Base-by-base conservation (phyloP, 92 coral and sea anemone genomes). In the Isaurus tuberculatus region DNA sequence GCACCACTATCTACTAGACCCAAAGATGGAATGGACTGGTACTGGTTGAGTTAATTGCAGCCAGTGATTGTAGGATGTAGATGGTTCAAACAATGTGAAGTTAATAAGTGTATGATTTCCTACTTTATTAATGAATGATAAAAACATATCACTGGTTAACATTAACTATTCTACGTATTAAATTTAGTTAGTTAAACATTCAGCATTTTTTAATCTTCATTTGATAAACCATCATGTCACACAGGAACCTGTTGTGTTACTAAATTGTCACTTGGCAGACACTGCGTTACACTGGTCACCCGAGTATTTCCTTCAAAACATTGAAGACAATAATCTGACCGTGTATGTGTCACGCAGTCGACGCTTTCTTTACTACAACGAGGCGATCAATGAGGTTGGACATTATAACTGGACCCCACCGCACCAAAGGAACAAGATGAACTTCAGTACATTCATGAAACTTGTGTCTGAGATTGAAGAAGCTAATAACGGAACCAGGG, bases 261-360 rank as follows among this genome's bases (percentile, higher is more conserved):
- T 73, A n/a, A 87, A 87, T 79, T 87, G 90, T 20, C 78, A 82
- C n/a, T 79, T 87, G 61, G 90, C 86, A 43, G 90, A 73, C 43
- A 73, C 85, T 5, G 85, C 90, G 15, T 75, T 81, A 27, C 70
- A 73, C 23, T 87, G 90, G 90, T 81, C 90, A 23, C 72, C 83
- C 25, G 87, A 87, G 16, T 87, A 87, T 53, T 81, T 87, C 60
- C 79, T 81, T 49, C 86, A 87, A 17, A 78, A 87, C 37, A 73
- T 87, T 13, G 61, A 73, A 27, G 66, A 63, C 19, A 80, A 69
- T 44, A 87, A 87, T 58, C 84, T 87, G 1, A 87, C 90, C 2
- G 90, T 87, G 20, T 72, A 87, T n/a, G 37, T 81, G 72, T 87
- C 90, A 51, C 83, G 83, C 33, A 81, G 31, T 25, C 84, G 90